Conservation (phyloP, 1,140 invertebrate species). For the Trialeurodes vaporariorum region DNA sequence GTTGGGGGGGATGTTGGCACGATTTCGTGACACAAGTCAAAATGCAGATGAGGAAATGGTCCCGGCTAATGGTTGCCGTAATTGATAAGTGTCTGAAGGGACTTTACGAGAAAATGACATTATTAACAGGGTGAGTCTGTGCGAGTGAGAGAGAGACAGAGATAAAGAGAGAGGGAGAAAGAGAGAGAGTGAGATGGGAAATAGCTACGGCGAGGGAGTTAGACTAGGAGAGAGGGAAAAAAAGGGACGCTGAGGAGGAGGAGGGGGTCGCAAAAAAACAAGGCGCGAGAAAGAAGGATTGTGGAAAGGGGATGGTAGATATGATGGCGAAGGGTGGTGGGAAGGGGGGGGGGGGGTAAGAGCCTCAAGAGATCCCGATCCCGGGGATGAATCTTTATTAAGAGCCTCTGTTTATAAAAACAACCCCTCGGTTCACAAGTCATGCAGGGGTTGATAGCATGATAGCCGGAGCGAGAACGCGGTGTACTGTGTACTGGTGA, state of each 20-base stretch:
- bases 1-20: background rate
- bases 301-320: too few relatives aligned
- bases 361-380: background rate
- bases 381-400: background rate
- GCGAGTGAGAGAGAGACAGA: background rate
- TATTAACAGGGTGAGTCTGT: background rate
- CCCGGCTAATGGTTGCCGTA: background rate
- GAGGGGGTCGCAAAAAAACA: background rate
- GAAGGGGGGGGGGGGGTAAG: too few relatives aligned
- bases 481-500: too few relatives aligned
- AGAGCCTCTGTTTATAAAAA: constrained; percentile 1
- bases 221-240: background rate
- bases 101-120: background rate
- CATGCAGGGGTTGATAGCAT: background rate
- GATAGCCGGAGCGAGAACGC: too few relatives aligned
- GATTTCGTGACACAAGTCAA: background rate
- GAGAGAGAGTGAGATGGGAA: too few relatives aligned
- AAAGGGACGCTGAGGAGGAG: background rate
- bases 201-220: too few relatives aligned
- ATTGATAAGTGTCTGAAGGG: background rate
- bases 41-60: background rate
- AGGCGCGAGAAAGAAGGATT: background rate
- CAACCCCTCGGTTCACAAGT: background rate
- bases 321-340: too few relatives aligned
- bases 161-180: background rate